A percentile compares a stretch with the other conserved stretches of the same genome.
Conservation (phyloP, 2,888 invertebrate species). For the Helobdella robusta region DNA sequence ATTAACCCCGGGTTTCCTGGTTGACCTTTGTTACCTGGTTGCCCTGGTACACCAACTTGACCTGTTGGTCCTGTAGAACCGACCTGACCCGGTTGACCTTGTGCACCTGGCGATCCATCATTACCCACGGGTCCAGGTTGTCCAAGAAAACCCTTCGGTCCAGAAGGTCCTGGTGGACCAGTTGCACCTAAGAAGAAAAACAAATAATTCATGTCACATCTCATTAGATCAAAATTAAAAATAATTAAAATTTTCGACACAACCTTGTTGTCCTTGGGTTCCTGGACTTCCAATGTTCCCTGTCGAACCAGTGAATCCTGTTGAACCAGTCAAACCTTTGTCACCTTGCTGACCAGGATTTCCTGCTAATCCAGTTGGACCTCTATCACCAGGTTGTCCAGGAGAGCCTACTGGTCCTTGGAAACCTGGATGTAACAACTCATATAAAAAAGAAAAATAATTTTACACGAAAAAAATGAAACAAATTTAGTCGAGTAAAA, state of each 20-base stretch:
- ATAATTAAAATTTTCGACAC: too few relatives aligned
- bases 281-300: too few relatives aligned
- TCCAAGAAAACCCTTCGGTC: conserved; percentile 28
- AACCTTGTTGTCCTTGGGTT: conserved; percentile 18
- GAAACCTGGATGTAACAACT: too few relatives aligned
- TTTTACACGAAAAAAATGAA: too few relatives aligned
- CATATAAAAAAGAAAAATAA: too few relatives aligned
- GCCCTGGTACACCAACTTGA: conserved; percentile 12
- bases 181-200: too few relatives aligned
- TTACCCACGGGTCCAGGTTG: conserved; percentile 30
- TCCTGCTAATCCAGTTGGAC: conserved; percentile 22
- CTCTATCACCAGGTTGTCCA: conserved; percentile 24
- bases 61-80: conserved; percentile 12
- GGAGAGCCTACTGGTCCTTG: background rate
- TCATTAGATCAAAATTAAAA: too few relatives aligned
- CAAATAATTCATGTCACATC: too few relatives aligned
- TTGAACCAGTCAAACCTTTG: too few relatives aligned
- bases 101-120: conserved; percentile 27
- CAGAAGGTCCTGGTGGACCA: conserved; percentile 27
- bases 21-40: conserved; percentile 5
- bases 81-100: conserved; percentile 15
- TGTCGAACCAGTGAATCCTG: too few relatives aligned
- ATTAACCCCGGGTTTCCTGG: too few relatives aligned
- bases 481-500: too few relatives aligned
- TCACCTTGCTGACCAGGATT: conserved; percentile 19